Base-by-base conservation (phyloP, 2,888 invertebrate species). In the Conus canariensis region DNA sequence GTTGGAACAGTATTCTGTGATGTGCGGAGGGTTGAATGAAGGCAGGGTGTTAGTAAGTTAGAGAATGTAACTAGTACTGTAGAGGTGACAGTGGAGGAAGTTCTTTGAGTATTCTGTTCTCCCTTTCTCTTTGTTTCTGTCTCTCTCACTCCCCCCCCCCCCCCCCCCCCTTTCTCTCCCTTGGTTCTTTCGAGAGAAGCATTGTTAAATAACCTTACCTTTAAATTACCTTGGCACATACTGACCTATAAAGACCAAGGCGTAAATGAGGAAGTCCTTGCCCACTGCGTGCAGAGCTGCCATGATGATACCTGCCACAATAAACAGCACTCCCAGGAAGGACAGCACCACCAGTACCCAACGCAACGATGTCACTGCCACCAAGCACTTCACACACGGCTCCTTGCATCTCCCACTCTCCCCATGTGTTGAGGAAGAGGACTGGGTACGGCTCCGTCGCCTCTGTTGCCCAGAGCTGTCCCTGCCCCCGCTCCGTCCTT, bases 171-270 rank as follows among this genome's bases (percentile, higher is more conserved):
- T 45, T 4, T 45, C 45, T 45, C 45, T 45, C 45, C 4, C 45
- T 45, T 45, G 45, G 45, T 45, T 45, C 45, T 45, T 45, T 45
- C 45, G 45, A 45, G 45, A 45, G 45, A 45, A 45, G 45, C 45
- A 45, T 45, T 45, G 45, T 45, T 45, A 45, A 45, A 45, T 4
- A 45, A 45, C 45, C 45, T 45, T 45, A 45, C 45, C 45, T 45
- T 45, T 45, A 45, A 45, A 45, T 45, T 45, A 45, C 45, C 45
- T 45, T 45, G 45, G 45, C 45, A 45, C 45, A 60, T 90, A 95
- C 96, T 95, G 92, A 96, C 96, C 96, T 90, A 96, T 95, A 92
- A 96, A 96, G 95, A 96, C 96, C 74, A 96, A 95, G 25, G 96
- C 95, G 58, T 96, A 93, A 88, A 95, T 95, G 60, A 96, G 94